Conservation (phyloP, 2,113 vertebrate genomes). For the Odontophorus gujanensis region DNA sequence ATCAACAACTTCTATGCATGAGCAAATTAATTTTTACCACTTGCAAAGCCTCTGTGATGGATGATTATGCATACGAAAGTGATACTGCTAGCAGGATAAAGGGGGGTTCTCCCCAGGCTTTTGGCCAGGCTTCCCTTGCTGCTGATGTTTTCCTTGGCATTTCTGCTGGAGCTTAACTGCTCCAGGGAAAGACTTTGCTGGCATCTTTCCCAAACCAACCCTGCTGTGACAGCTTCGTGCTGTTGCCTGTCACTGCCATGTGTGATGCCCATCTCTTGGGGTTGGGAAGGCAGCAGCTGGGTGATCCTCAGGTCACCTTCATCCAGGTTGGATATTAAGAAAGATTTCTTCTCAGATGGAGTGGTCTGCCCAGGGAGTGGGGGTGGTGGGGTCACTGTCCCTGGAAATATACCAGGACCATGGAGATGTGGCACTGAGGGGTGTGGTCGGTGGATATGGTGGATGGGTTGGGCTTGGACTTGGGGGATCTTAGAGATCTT, state of each 20-base stretch:
- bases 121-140: background rate
- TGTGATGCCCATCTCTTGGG: fast-evolving
- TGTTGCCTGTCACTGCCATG: fast-evolving
- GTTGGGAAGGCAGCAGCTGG: background rate
- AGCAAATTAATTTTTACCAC: background rate
- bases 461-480: too few species aligned
- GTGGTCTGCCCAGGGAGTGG: too few species aligned
- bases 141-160: background rate
- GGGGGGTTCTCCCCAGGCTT: background rate
- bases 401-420: too few species aligned
- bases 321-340: too few species aligned
- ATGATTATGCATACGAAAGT: background rate
- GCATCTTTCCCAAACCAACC: background rate
- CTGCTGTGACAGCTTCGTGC: fast-evolving
- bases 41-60: background rate
- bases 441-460: too few species aligned
- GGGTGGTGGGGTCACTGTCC: too few species aligned
- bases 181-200: background rate
- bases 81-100: background rate
- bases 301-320: background rate
- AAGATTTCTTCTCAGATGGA: too few species aligned
- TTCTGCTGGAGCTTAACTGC: background rate
- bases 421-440: too few species aligned
- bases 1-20: background rate
- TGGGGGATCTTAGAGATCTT: too few species aligned